Base-by-base conservation (phyloP, 1,140 invertebrate genomes). In the Drosophila kepulauana region DNA sequence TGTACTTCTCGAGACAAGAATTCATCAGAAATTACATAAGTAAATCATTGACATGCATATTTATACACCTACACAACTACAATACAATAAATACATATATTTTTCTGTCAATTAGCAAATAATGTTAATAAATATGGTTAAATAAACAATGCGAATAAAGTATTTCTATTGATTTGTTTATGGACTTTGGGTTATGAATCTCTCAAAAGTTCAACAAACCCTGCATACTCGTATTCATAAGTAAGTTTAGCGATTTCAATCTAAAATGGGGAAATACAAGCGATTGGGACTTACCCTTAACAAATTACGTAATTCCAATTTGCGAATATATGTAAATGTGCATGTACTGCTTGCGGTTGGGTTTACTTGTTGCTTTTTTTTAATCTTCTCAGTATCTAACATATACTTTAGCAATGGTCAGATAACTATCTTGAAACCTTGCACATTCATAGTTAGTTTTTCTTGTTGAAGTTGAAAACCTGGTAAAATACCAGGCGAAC, bases 21-120 rank as follows among this genome's bases (percentile, higher is more conserved):
- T 56, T 58, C 66, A 70, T 68, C 48, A 41, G 43, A 69, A 70
- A 61, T 59, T 59, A 38, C 48, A 75, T 58, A 68, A 38, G 35
- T 10, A 38, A 78, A 45, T 30, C 52, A 84, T 63, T 52, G 33
- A 65, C 58, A 70, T 67, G 35, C 49, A 63, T n/a, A 75, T 61
- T 64, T 70, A 79, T 41, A 70, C 61, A 73, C 2, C 35, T 57
- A 75, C 45, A 71, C 58, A 87, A 78, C 57, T 72, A 65, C 80
- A 78, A 66, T 75, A 66, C 20, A 76, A 69, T 61, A 82, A 61
- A 82, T 76, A 68, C 54, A 58, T 81, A 75, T 89, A 84, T 76
- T 88, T 89, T 88, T 71, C 78, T 84, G 84, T 88, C 84, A 88
- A 88, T 88, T 88, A 88, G 81, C 63, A 41, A 57, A 75, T 65